Conservation (phyloP, 2,797 vertebrate species). For the Ptychobarbus kaznakovi region DNA sequence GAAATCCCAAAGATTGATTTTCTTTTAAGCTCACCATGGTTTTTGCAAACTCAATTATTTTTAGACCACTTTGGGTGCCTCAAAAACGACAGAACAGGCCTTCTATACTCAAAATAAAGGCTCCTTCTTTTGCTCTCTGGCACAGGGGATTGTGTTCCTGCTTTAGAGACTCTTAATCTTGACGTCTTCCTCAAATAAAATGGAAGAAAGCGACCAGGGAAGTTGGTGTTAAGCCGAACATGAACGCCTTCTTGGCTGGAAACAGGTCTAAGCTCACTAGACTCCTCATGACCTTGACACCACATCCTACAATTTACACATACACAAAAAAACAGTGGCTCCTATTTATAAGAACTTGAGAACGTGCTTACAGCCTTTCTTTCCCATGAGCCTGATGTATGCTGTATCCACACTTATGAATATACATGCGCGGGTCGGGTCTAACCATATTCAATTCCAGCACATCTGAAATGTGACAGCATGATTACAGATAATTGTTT, state of each 20-base stretch:
- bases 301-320: conserved; percentile 1
- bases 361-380: neutral
- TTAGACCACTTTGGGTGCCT: conserved; percentile 55
- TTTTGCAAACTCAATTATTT: conserved; percentile 64
- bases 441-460: conserved; percentile 29
- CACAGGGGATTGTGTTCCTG: conserved; percentile 44
- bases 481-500: conserved; percentile 25
- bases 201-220: conserved; percentile 13
- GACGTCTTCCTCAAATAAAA: conserved; percentile 27
- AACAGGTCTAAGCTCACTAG: conserved; percentile 11
- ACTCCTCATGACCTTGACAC: conserved; percentile 43
- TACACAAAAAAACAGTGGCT: neutral
- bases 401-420: conserved; percentile 44
- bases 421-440: conserved; percentile 42
- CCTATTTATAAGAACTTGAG: neutral
- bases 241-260: conserved; percentile 16
- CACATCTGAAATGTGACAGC: conserved; percentile 11
- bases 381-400: neutral
- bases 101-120: conserved; percentile 14
- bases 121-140: conserved; percentile 36
- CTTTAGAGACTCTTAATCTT: conserved; percentile 48
- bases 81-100: conserved; percentile 50
- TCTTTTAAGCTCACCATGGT: conserved; percentile 58
- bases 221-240: conserved; percentile 31
- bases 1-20: conserved; percentile 61